A percentile compares a stretch with the other conserved stretches of the same genome.
phyloP scores from a whole-genome alignment of 1,140 invertebrate genomes.

The Lordiphosa mommai region DNA sequence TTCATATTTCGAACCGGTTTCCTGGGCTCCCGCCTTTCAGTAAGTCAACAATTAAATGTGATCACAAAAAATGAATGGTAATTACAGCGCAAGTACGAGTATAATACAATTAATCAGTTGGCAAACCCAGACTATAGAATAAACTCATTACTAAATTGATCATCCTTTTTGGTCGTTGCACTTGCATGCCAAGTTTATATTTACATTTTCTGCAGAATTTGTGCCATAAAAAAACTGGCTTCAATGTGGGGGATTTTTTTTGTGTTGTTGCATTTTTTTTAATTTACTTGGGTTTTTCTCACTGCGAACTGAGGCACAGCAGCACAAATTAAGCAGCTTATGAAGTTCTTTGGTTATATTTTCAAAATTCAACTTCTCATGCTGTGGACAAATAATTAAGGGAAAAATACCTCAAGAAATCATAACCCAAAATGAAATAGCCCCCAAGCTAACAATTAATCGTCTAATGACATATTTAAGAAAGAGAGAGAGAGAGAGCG shows the following conservation, averaged over 20 bases:
- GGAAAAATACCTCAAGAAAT: no score
- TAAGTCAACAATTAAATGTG: neutral
- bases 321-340: no score
- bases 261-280: constrained; percentile 7
- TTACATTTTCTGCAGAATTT: constrained; percentile 38
- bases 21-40: neutral
- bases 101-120: neutral
- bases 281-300: constrained; percentile 7
- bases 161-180: constrained; percentile 8
- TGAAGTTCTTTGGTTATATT: no score
- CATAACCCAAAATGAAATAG: neutral
- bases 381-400: no score
- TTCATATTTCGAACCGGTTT: neutral
- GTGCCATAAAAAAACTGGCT: constrained; percentile 31
- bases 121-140: neutral
- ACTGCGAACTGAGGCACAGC: neutral
- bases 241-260: constrained; percentile 33
- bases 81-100: neutral
- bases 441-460: neutral
- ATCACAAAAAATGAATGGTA: neutral
- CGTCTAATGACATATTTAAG: no score
- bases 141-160: neutral
- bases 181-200: constrained; percentile 23
- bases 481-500: no score
- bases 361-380: no score